Evolutionary conservation across 2,888 invertebrate genomes (phyloP).

Genomic region (Lissonota sp.): DNA sequence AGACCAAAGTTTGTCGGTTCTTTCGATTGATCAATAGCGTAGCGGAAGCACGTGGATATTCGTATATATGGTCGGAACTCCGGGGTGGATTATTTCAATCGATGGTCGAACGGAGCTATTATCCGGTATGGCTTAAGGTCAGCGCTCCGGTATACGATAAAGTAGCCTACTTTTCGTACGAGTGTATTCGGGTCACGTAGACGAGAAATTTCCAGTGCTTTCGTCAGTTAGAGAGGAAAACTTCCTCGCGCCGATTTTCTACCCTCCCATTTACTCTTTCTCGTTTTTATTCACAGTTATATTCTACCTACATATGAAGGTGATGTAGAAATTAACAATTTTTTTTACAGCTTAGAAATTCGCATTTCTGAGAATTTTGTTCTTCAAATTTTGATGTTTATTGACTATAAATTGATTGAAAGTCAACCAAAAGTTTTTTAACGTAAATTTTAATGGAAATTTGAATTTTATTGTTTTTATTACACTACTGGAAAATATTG

Average conservation of each 20-base stretch:
- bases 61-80: constrained; percentile 47
- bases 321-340: too few species aligned
- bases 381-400: too few species aligned
- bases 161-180: constrained; percentile 60
- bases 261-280: not conserved
- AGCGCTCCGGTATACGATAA: constrained; percentile 68
- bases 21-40: constrained; percentile 27
- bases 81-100: constrained; percentile 53
- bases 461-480: too few species aligned
- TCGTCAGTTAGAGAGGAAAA: constrained; percentile 45
- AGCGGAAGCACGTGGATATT: not conserved
- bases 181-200: constrained; percentile 70
- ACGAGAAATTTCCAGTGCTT: constrained; percentile 65
- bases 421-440: too few species aligned
- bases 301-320: too few species aligned
- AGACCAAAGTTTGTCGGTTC: not conserved
- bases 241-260: constrained; percentile 46
- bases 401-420: too few species aligned
- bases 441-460: too few species aligned
- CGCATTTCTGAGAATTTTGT: too few species aligned
- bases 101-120: constrained; percentile 40
- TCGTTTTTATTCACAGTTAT: too few species aligned
- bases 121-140: constrained; percentile 55
- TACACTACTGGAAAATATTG: too few species aligned
- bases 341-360: too few species aligned